A percentile compares a stretch with the other conserved stretches of the same genome.
phyloP scores from a whole-genome alignment of 2,888 invertebrate genomes.

The Acholoe squamosa region DNA sequence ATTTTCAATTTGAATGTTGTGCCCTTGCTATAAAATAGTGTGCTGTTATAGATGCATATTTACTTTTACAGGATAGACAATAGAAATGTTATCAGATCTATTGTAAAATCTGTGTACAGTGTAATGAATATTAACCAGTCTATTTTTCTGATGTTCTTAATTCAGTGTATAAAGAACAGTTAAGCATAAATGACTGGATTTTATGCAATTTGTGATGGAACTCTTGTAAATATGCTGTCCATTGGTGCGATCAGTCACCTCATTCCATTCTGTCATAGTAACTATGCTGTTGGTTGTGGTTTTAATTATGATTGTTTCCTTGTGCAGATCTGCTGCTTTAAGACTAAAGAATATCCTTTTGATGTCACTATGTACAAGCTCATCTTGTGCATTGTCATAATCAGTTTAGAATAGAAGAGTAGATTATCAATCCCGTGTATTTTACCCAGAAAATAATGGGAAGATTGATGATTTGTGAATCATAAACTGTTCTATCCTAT shows the following conservation, averaged over 20 bases:
- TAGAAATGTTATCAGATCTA: background rate
- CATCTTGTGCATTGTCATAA: background rate
- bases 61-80: background rate
- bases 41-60: background rate
- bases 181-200: background rate
- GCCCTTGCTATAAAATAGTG: background rate
- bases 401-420: background rate
- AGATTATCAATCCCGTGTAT: background rate
- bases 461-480: background rate
- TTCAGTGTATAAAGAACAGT: background rate
- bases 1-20: conserved; percentile 8
- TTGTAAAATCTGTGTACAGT: background rate
- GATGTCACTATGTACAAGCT: background rate
- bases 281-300: background rate
- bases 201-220: background rate
- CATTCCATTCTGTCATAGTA: background rate
- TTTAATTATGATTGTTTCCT: background rate
- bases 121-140: background rate
- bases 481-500: background rate
- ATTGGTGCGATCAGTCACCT: background rate
- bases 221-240: background rate
- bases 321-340: background rate
- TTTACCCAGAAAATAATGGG: background rate
- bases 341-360: background rate
- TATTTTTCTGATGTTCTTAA: conserved; percentile 16